Evolutionary conservation across 2,888 invertebrate genomes (phyloP), one percentile per base, ranked within the genome.

Genomic region (Drosophila tanythrix): DNA sequence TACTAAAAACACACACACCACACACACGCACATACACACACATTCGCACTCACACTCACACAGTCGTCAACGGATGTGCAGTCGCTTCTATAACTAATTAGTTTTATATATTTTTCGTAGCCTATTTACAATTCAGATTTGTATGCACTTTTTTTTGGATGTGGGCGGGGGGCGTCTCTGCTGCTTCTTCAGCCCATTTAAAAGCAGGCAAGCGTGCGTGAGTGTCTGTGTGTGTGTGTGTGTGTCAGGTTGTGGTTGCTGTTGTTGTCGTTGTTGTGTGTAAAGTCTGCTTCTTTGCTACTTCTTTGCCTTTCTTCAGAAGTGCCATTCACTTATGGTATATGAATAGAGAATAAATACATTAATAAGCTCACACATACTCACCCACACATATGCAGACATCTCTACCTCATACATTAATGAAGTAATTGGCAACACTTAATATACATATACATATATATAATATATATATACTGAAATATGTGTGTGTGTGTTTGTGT

Each of bases 351-450:
- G 82, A 79, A 77, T 81, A 80, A 70, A 81, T 76, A 76, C 67
- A 80, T 89, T 90, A 87, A 87, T 87, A 87, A 87, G 87, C 87
- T 87, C 90, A 88, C 90, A 88, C 86, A 87, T 88, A 86, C 87
- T 90, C 89, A 90, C 90, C 88, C 86, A 88, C 89, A 88, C 86
- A 86, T 89, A 88, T 89, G 86, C 86, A 87, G 90, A 90, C 89
- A 90, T 88, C 86, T 88, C 84, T 86, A 90, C 83, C 87, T 83
- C 87, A 89, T 89, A 88, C 85, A 85, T 82, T 88, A 90, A 88
- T 88, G 89, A 88, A 88, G 88, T 88, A 88, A 88, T 88, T 90
- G 88, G 90, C 89, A 88, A 89, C 90, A 88, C 90, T 90, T 88
- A 78, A 79, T 77, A 62, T 86, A 63, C 51, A 48, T 70, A 60